Conservation (phyloP, 2,888 invertebrate species). For the Agriopis aurantiaria region DNA sequence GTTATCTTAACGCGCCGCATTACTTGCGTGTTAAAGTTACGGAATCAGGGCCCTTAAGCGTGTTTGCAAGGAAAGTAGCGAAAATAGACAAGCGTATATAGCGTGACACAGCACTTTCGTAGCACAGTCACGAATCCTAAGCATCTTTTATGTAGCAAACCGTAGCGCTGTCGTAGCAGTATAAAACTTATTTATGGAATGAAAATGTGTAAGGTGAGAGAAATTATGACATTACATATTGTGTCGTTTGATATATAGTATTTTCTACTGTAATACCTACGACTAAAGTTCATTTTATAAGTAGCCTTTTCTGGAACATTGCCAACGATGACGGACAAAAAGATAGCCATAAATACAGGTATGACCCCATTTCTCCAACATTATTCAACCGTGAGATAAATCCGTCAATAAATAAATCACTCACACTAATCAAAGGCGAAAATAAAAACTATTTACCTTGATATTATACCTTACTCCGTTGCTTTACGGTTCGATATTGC, state of each 20-base stretch:
- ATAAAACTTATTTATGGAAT: conserved; percentile 3
- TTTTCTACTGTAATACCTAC: conserved; percentile 4
- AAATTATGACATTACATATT: conserved; percentile 5
- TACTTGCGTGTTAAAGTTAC: too few relatives aligned
- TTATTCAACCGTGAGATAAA: conserved; percentile 32
- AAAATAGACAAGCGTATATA: neutral
- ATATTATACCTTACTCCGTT: conserved; percentile 18
- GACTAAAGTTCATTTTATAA: conserved; percentile 1
- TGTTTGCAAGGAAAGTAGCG: too few relatives aligned
- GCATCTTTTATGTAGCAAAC: conserved; percentile 15
- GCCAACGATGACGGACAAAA: conserved; percentile 12
- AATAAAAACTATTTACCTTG: conserved; percentile 3
- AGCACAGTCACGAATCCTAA: conserved; percentile 6
- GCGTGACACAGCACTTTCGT: conserved; percentile 8
- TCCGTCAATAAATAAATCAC: conserved; percentile 39
- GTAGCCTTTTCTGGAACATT: neutral
- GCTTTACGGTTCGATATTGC: conserved; percentile 10
- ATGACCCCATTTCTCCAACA: conserved; percentile 31
- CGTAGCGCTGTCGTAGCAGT: conserved; percentile 10
- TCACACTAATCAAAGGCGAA: conserved; percentile 31
- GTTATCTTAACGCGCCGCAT: too few relatives aligned
- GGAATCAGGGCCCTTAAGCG: too few relatives aligned
- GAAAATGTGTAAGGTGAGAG: neutral
- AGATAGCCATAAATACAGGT: conserved; percentile 24
- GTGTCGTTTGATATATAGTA: neutral